A percentile compares a stretch with the other conserved stretches of the same genome.
Evolutionary conservation across 2,888 invertebrate species (phyloP).

Genomic region (Andrena chrysosceles): DNA sequence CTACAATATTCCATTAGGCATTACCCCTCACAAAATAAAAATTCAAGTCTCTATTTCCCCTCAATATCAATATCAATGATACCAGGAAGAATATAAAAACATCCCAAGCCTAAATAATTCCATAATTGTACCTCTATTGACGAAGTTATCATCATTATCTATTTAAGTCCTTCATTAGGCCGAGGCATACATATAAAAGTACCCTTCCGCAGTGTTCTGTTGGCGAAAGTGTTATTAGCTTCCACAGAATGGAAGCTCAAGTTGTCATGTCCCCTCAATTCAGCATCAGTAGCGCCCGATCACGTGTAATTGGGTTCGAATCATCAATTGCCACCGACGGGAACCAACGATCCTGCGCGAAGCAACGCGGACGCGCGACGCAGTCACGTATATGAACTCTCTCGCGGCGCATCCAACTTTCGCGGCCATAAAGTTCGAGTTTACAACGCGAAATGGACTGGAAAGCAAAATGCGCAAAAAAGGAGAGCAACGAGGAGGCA

Average conservation of each 20-base stretch:
- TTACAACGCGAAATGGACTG: conserved; percentile 84
- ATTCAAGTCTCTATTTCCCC: too few species aligned
- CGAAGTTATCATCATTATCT: neutral
- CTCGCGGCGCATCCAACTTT: conserved; percentile 74
- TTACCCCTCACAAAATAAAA: too few species aligned
- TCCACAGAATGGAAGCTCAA: neutral
- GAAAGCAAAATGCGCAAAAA: conserved; percentile 81
- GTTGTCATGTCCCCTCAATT: neutral
- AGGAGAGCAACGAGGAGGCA: conserved; percentile 75
- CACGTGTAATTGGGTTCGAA: conserved; percentile 2
- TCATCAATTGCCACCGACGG: conserved; percentile 46
- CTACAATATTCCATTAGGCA: too few species aligned
- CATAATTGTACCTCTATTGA: neutral
- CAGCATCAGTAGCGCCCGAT: neutral
- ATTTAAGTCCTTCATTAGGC: neutral
- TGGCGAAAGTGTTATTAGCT: neutral
- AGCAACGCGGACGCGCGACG: conserved; percentile 52
- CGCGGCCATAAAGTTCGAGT: conserved; percentile 82
- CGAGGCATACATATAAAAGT: neutral
- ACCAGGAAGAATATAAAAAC: too few species aligned
- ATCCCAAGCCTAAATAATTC: too few species aligned
- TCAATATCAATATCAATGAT: too few species aligned
- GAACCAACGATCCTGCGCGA: conserved; percentile 32
- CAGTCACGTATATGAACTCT: conserved; percentile 70
- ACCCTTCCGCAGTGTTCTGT: neutral